A percentile compares a stretch with the other conserved stretches of the same genome.
phyloP scores from a whole-genome alignment of 2,797 vertebrate genomes.

The Coregonus suidteri region DNA sequence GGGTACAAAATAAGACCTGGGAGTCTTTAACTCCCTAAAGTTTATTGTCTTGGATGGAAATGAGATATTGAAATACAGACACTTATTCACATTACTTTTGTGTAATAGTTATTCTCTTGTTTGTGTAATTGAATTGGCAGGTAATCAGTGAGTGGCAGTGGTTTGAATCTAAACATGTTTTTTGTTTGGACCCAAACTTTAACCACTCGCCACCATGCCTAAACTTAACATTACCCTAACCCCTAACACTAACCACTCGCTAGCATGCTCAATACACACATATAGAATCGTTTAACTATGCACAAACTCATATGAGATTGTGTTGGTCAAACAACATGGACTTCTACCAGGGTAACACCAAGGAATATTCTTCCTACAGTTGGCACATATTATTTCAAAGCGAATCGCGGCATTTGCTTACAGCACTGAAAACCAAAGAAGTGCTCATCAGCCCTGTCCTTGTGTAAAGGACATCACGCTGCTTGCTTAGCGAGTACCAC shows the following conservation, averaged over 20 bases:
- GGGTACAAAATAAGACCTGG: slow-evolving; percentile 58
- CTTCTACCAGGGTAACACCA: no score
- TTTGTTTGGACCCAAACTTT: not conserved
- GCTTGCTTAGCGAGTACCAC: no score
- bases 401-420: no score
- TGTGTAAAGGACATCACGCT: no score
- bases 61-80: slow-evolving; percentile 22
- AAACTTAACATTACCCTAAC: not conserved
- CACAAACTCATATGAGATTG: not conserved
- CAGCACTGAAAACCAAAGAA: no score
- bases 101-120: not conserved
- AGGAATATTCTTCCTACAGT: no score
- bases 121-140: not conserved
- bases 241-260: not conserved
- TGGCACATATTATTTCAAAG: no score
- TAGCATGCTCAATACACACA: not conserved
- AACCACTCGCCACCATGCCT: not conserved
- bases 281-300: not conserved
- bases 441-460: no score
- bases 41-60: slow-evolving; percentile 46
- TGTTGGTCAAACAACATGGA: not conserved
- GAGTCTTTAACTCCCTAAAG: slow-evolving; percentile 49
- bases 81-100: not conserved
- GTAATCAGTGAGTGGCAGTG: no score
- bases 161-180: not conserved